Base-by-base conservation (phyloP, 2,888 invertebrate genomes). In the Tetranychus piercei region DNA sequence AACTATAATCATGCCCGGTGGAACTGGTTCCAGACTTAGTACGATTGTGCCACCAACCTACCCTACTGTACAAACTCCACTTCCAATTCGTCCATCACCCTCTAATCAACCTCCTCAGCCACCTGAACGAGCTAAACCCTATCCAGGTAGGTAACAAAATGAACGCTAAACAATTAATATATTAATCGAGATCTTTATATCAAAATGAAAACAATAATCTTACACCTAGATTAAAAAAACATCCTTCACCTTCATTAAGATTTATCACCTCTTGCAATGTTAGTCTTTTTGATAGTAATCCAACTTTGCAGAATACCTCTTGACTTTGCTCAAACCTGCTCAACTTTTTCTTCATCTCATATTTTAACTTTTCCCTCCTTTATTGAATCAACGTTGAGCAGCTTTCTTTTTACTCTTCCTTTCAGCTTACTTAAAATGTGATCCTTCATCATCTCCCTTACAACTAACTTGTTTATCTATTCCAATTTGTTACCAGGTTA, bases 61-160 rank as follows among this genome's bases (percentile, higher is more conserved):
- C 8, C 34, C 34, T 5, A 34, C 34, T 34, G 34, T 34, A 34
- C 34, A 34, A 34, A 20, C 66, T 20, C 66, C 18, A 15, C 71
- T 43, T 71, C 44, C 72, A 45, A 18, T 6, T 45, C 72, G 72
- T 45, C 71, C 72, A 73, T 71, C 76, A 71, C 22, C 71, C 15
- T n/a, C 74, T 18, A 73, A 45, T 70, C 67, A 44, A 22, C 74
- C 70, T n/a, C 76, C 76, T 65, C 75, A 45, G 64, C 76, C 75
- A 23, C 76, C 76, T 5, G 73, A 74, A 23, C 43, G 75, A 73
- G 77, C 77, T 34, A 74, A 78, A 64, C 78, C 78, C 44, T 77
- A 77, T 64, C 75, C 78, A 74, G 78, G 78, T 77, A 76, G n/a
- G 45, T 34, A 34, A 9, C 44, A 65, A 20, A n/a, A n/a, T 65